phyloP scores from a whole-genome alignment of 2,113 vertebrate species.

The Panthera uncia region DNA sequence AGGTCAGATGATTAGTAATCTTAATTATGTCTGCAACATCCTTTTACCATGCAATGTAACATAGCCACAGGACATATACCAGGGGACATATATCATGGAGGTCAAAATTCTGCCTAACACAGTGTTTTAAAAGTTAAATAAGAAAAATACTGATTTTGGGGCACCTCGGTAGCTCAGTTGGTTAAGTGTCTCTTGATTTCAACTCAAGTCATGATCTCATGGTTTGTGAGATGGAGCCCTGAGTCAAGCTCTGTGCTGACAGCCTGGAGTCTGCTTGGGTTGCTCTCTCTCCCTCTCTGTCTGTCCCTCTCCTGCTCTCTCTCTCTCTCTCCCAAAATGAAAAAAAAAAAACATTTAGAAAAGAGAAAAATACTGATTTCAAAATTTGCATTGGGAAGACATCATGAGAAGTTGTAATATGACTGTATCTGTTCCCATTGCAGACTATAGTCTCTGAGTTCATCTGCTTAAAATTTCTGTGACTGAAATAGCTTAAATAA shows the following conservation, averaged over 20 bases:
- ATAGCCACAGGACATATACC: background rate
- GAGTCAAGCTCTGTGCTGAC: too few species aligned
- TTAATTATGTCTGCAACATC: background rate
- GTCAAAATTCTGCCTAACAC: background rate
- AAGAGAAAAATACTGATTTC: background rate
- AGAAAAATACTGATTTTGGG: background rate
- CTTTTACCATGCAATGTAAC: background rate
- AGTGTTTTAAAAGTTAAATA: constrained; percentile 34
- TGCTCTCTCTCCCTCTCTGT: too few species aligned
- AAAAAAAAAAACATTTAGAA: too few species aligned
- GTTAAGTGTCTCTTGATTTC: too few species aligned
- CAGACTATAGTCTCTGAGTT: background rate
- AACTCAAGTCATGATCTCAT: too few species aligned
- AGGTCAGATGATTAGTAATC: background rate
- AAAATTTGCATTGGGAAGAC: constrained; percentile 1
- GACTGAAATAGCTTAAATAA: constrained; percentile 23
- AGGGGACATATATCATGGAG: background rate
- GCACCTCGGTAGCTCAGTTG: too few species aligned
- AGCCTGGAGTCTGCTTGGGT: too few species aligned
- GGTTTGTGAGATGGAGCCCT: too few species aligned
- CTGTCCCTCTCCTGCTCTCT: too few species aligned
- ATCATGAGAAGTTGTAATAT: constrained; percentile 4
- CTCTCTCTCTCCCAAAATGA: too few species aligned
- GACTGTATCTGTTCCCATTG: background rate
- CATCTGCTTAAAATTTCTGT: background rate